Evolutionary conservation across 2,888 invertebrate species (phyloP).

Genomic region (Xanthia togata): DNA sequence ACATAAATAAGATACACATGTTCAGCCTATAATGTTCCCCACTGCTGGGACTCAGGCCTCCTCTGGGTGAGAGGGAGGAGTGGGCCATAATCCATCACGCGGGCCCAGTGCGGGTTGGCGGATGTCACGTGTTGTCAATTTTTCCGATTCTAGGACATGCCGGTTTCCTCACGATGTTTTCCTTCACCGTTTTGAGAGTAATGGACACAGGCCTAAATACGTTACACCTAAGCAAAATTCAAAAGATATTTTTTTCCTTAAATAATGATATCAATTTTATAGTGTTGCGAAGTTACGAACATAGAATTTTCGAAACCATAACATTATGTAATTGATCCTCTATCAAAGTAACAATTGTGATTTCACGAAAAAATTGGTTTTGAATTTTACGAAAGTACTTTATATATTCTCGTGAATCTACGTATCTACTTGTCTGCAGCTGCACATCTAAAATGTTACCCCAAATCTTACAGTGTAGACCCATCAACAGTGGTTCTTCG

Average conservation of each 20-base stretch:
- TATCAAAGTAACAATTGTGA: background rate
- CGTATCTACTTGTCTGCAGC: background rate
- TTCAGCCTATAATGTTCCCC: too few species aligned
- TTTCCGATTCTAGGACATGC: too few species aligned
- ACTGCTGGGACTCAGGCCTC: background rate
- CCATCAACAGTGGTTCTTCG: constrained; percentile 82
- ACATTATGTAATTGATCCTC: background rate
- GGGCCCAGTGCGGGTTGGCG: too few species aligned
- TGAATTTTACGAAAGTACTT: background rate
- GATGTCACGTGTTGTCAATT: too few species aligned
- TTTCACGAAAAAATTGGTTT: background rate
- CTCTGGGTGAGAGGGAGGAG: too few species aligned
- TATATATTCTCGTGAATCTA: background rate
- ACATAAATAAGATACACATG: background rate
- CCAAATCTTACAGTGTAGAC: constrained; percentile 75
- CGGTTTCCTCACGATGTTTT: too few species aligned
- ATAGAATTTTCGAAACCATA: background rate
- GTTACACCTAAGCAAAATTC: background rate
- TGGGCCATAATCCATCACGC: too few species aligned
- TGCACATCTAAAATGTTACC: background rate
- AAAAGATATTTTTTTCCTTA: background rate
- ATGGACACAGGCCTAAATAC: too few species aligned
- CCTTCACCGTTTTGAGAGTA: too few species aligned
- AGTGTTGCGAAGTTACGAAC: background rate
- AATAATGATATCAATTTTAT: background rate